Evolutionary conservation across 37 sponge, comb jelly and placozoan species (phyloP).

Genomic region (Cladorhizidae sp.): DNA sequence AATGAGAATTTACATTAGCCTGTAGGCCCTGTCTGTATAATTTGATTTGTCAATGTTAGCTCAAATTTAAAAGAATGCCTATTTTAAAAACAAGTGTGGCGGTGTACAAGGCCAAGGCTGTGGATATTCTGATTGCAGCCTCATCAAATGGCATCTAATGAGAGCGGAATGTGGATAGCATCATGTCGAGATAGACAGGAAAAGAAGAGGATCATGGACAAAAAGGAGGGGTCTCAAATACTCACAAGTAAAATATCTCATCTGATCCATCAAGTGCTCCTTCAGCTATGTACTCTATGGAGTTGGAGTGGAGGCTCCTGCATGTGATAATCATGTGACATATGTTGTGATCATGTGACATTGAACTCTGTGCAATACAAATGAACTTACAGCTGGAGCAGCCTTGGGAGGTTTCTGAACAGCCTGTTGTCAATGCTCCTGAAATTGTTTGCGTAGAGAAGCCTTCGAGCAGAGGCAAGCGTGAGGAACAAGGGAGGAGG

Average conservation of each 20-base stretch:
- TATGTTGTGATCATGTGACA: not conserved
- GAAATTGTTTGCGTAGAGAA: slow-evolving; percentile 23
- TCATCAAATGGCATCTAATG: no score
- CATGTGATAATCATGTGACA: not conserved
- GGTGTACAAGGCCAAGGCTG: no score
- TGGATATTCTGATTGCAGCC: no score
- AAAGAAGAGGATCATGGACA: not conserved
- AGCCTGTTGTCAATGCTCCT: slow-evolving; percentile 5
- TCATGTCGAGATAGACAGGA: not conserved
- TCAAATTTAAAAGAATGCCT: no score
- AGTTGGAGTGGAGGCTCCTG: slow-evolving; percentile 29
- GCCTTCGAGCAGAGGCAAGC: not conserved
- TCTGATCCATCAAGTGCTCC: slow-evolving; percentile 20
- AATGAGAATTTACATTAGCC: no score
- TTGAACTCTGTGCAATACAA: not conserved
- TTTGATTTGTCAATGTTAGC: no score
- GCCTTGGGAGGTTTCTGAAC: slow-evolving; percentile 33
- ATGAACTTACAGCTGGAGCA: slow-evolving; percentile 36
- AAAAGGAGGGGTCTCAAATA: not conserved
- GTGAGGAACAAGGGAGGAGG: not conserved
- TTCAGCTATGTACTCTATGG: slow-evolving; percentile 37
- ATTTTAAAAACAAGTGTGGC: no score
- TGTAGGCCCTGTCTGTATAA: no score
- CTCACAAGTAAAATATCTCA: slow-evolving; percentile 38
- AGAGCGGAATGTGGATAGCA: no score